Evolutionary conservation across 2,113 vertebrate genomes (phyloP), one percentile per base, ranked within the genome.

Genomic region (Alexandromys fortis): DNA sequence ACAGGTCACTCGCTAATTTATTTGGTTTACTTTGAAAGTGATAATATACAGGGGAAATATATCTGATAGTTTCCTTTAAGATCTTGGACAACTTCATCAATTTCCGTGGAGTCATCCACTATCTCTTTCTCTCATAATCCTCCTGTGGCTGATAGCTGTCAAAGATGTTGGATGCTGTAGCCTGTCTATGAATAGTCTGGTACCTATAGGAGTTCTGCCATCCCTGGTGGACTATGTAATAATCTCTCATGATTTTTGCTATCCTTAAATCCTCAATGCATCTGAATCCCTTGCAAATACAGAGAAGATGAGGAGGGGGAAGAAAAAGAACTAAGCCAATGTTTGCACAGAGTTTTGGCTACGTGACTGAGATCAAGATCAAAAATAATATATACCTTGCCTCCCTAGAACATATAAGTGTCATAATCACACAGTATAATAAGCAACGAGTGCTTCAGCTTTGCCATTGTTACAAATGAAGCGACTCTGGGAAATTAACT

Each of bases 1-100:
- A 16, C 0, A 86, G 79, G 7, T 93, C 94, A 96, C 61, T 93
- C 92, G 95, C 61, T 75, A 19, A 14, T 78, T 83, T 28, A 86
- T 78, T 52, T 49, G 28, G 11, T 90, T 94, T 82, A 72, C 85
- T 97, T 95, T 81, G 89, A 76, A 96, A 88, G 70, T 68, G 19
- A 58, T 83, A 33, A 52, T 67, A 1, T 85, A 49, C 3, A 97
- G 28, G 30, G 89, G 10, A 94, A 73, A 47, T 16, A 70, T 61
- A 24, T 49, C 77, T 91, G 21, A 91, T 75, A 35, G 68, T 75
- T 67, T 81, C 79, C 49, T 75, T 33, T 91, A 95, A 94, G 92
- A 38, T 17, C 52, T 89, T 83, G 75, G 78, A 76, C 22, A 65
- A 3, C 86, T 86, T 82, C 8, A 38, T 87, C 86, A 92, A 19